Evolutionary conservation across 2,888 invertebrate genomes (phyloP).

Genomic region (Agrotis puta): DNA sequence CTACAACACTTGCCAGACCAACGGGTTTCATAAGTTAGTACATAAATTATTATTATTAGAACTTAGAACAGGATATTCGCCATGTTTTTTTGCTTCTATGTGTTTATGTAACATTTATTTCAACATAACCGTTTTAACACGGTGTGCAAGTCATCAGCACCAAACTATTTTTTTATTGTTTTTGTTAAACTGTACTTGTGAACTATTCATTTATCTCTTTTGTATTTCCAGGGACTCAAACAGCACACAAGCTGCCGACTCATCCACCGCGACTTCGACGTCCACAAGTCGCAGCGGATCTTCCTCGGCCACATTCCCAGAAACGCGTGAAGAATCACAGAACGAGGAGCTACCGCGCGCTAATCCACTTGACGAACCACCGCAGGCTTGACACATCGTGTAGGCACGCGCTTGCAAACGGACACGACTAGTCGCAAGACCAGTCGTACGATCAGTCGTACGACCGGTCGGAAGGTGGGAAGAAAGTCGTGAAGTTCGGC

Average conservation of each 20-base stretch:
- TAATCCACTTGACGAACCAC: constrained; percentile 87
- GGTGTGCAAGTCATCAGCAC: no score
- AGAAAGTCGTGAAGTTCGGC: constrained; percentile 5
- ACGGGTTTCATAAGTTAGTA: constrained; percentile 91
- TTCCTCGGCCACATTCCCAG: constrained; percentile 56
- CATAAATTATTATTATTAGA: neutral
- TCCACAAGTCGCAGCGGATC: constrained; percentile 74
- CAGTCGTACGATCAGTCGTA: constrained; percentile 26
- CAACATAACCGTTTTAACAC: no score
- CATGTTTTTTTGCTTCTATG: no score
- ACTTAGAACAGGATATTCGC: no score
- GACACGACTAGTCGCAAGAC: constrained; percentile 12
- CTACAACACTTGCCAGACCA: constrained; percentile 96
- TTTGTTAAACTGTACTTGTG: no score
- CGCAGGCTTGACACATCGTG: constrained; percentile 83
- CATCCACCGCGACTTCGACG: constrained; percentile 72
- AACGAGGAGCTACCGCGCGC: constrained; percentile 82
- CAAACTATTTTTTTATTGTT: no score
- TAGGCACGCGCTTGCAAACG: constrained; percentile 3
- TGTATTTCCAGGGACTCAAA: constrained; percentile 72
- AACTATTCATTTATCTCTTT: neutral
- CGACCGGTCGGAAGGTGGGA: neutral
- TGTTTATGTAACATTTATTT: no score
- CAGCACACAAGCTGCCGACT: constrained; percentile 71
- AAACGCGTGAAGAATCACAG: constrained; percentile 58